Base-by-base conservation (phyloP, 1,140 invertebrate genomes). In the Cotesia vestalis region DNA sequence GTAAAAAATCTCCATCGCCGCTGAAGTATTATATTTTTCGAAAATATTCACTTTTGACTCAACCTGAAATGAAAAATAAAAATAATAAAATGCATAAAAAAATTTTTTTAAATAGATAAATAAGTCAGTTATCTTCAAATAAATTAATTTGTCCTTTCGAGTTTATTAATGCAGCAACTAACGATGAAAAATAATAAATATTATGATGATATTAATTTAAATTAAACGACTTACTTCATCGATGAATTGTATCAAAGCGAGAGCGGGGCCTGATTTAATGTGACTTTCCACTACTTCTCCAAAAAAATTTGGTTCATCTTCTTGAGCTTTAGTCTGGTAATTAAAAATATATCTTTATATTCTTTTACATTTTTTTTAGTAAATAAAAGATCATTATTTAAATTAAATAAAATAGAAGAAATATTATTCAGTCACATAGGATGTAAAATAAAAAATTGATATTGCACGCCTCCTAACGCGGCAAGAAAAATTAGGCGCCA, bases 221-320 rank as follows among this genome's bases (percentile, higher is more conserved):
- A 40, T 64, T 59, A n/a, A 27, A 40, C 9, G 12, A 17, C 79
- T 82, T 73, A 82, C 80, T 46, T 78, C 72, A 71, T 68, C 86
- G 85, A 91, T 88, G 75, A 90, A 90, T 68, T 90, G 76, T 78
- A 90, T 85, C 6, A 91, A 81, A 9, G 84, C 79, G 3, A 81
- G 78, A 12, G 88, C 88, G n/a, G 89, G 85, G 0, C 79, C 78
- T 14, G 88, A 85, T 51, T 84, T 86, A 55, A 86, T 86, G 3
- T 78, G 75, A 14, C 89, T 86, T 46, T 89, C 86, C 4, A 88
- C 83, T 67, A 90, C 90, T 76, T 86, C 81, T 8, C 88, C 82
- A 61, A 91, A 88, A 73, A 88, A 88, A 51, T 87, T 81, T 38
- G 85, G 85, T 51, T 89, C 86, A 3, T 82, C 84, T 4, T 78